A percentile compares a stretch with the other conserved stretches of the same genome.
These are phyloP conservation scores for Chionomys nivalis DNA, from an alignment of 2,113 vertebrate species.

Conservation along the genomic window DNA sequence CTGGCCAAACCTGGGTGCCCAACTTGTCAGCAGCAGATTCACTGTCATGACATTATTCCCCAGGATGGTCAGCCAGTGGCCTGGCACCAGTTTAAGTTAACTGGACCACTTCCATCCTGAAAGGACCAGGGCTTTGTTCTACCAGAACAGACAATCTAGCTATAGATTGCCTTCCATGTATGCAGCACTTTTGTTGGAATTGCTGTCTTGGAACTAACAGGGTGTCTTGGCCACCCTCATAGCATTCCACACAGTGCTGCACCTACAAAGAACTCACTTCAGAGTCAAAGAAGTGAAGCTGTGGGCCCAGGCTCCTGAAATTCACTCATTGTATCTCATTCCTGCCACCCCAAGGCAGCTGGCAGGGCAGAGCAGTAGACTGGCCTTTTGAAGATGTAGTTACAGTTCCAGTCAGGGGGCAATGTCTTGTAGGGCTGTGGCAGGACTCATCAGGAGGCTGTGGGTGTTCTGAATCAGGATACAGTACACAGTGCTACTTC, in stretches of 20 bases:
- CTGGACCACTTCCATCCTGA: not conserved
- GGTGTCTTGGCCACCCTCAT: not conserved
- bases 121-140: not conserved
- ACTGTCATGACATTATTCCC: too few species aligned
- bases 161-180: not conserved
- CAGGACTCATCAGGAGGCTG: not conserved
- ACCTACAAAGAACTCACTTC: not conserved
- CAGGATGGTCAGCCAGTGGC: too few species aligned
- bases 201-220: not conserved
- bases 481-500: rapidly evolving
- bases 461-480: not conserved
- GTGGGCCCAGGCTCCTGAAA: not conserved
- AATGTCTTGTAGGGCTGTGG: not conserved
- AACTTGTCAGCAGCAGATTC: not conserved
- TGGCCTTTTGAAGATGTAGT: not conserved
- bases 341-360: not conserved
- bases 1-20: not conserved
- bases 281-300: not conserved
- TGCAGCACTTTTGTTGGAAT: not conserved
- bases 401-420: not conserved
- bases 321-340: not conserved
- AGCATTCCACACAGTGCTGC: not conserved
- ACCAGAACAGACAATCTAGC: not conserved
- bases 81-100: not conserved
- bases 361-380: not conserved